phyloP scores from a whole-genome alignment of 2,888 invertebrate species.

The Tetramorium bicarinatum region DNA sequence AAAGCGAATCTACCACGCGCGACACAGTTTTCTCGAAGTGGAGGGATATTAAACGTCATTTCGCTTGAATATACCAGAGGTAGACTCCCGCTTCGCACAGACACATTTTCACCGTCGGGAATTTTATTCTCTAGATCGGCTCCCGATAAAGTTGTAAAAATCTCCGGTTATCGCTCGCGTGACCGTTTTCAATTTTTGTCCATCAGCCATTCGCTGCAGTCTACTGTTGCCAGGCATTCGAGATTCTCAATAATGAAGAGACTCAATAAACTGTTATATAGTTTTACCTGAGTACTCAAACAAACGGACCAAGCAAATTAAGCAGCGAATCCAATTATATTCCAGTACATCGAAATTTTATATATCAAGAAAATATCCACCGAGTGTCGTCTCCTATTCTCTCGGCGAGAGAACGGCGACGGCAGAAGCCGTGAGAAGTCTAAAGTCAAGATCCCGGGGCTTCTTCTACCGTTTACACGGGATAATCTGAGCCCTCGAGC shows the following conservation, averaged over 20 bases:
- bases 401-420: neutral
- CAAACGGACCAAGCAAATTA: neutral
- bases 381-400: neutral
- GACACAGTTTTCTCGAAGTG: slow-evolving; percentile 21
- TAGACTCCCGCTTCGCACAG: slow-evolving; percentile 1
- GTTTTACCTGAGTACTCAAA: neutral
- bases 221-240: neutral
- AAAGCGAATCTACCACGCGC: neutral
- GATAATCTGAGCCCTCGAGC: slow-evolving; percentile 6
- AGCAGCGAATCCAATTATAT: slow-evolving; percentile 7
- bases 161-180: slow-evolving; percentile 30
- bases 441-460: slow-evolving; percentile 29
- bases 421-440: neutral
- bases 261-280: neutral
- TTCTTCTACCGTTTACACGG: slow-evolving; percentile 16
- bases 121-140: slow-evolving; percentile 36
- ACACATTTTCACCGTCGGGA: neutral
- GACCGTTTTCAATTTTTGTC: slow-evolving; percentile 24
- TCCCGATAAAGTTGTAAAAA: slow-evolving; percentile 32
- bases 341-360: neutral
- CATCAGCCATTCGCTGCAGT: neutral
- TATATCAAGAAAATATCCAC: neutral
- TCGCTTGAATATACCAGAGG: neutral
- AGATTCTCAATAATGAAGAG: neutral
- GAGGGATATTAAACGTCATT: slow-evolving; percentile 34